Conservation (phyloP, 2,797 vertebrate genomes). For the Rhadinocentrus ornatus region DNA sequence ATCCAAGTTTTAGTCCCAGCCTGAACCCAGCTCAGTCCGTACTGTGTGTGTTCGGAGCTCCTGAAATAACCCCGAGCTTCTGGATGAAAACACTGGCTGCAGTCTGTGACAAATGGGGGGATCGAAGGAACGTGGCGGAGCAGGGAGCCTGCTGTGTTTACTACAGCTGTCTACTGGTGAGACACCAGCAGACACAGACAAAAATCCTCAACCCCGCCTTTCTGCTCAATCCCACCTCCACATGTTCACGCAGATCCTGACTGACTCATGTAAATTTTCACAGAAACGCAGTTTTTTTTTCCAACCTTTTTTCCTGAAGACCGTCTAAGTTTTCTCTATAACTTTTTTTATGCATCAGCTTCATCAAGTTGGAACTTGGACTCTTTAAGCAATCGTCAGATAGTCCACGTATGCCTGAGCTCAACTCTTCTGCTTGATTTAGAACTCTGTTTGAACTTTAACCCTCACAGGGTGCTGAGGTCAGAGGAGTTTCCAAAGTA, state of each 20-base stretch:
- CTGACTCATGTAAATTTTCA: conserved; percentile 67
- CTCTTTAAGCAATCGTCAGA: too few species aligned
- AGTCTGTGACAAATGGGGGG: conserved; percentile 27
- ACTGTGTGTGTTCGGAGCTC: conserved; percentile 16
- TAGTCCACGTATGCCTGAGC: neutral
- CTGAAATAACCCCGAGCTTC: conserved; percentile 32
- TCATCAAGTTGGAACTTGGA: neutral
- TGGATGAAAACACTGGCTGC: conserved; percentile 4
- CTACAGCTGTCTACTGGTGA: conserved; percentile 52
- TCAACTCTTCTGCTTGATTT: conserved; percentile 15
- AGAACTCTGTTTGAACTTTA: conserved; percentile 32
- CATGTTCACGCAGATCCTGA: conserved; percentile 61
- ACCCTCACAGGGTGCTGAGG: conserved; percentile 16
- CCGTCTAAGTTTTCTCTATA: conserved; percentile 10
- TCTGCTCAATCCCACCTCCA: conserved; percentile 43
- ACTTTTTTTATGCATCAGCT: neutral
- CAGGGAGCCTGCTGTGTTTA: conserved; percentile 56
- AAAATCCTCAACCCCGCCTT: conserved; percentile 56
- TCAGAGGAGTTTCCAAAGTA: conserved; percentile 20
- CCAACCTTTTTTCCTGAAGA: neutral
- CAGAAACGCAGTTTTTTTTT: conserved; percentile 35
- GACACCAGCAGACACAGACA: conserved; percentile 19
- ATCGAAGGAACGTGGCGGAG: conserved; percentile 30
- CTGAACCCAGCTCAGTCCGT: neutral
- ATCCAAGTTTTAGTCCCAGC: conserved; percentile 42